Evolutionary conservation across 1,140 invertebrate species (phyloP).

Genomic region (Luehdorfia chinensis): DNA sequence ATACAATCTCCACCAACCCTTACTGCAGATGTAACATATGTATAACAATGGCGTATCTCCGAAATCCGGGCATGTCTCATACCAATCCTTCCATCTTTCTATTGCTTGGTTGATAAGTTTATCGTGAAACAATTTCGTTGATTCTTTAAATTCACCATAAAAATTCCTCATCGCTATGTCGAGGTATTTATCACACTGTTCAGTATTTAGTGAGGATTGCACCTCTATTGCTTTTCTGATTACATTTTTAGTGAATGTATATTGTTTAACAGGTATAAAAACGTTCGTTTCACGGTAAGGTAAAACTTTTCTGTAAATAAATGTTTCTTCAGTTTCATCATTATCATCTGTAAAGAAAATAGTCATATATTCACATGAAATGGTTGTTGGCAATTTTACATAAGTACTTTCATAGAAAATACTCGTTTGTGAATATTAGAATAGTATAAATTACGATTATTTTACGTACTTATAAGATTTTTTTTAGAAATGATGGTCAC

Average conservation of each 20-base stretch:
- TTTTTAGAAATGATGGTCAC: no score
- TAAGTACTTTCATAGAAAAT: no score
- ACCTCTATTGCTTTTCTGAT: not conserved
- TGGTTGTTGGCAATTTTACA: no score
- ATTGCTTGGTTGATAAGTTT: not conserved
- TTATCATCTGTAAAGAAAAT: no score
- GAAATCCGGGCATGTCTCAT: not conserved
- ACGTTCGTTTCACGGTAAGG: no score
- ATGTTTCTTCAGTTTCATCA: no score
- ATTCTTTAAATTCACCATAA: not conserved
- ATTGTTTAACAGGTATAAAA: not conserved
- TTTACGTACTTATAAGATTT: no score
- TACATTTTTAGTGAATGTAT: not conserved
- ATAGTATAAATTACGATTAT: no score
- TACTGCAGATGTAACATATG: slow-evolving; percentile 8
- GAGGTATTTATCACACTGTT: not conserved
- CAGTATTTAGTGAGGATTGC: not conserved
- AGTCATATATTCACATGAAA: no score
- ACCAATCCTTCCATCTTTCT: not conserved
- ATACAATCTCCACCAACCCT: slow-evolving; percentile 3
- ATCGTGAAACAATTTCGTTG: not conserved
- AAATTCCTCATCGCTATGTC: not conserved
- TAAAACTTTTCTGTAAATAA: no score
- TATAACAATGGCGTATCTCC: slow-evolving; percentile 4
- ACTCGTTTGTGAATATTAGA: no score